These are phyloP conservation scores for Corydoras maculifer DNA, from an alignment of 2,113 vertebrate genomes.

Conservation along the genomic window DNA sequence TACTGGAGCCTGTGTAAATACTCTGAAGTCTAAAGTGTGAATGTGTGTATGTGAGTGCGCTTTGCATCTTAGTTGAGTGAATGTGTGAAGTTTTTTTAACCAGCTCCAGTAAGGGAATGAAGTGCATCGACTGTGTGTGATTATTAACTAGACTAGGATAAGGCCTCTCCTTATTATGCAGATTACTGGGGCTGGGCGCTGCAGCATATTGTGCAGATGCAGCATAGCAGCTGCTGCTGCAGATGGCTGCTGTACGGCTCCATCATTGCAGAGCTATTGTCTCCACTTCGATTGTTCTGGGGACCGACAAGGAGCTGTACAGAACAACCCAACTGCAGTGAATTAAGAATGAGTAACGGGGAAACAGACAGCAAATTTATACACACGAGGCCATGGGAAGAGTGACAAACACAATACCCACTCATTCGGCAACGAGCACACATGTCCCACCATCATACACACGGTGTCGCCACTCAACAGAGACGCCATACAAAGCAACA, in stretches of 20 bases:
- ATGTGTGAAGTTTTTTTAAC: constrained; percentile 44
- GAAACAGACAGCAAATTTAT: constrained; percentile 73
- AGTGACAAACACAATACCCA: constrained; percentile 62
- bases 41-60: not conserved
- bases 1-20: constrained; percentile 5
- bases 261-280: constrained; percentile 99
- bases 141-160: constrained; percentile 99
- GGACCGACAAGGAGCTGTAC: constrained; percentile 76
- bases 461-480: constrained; percentile 67
- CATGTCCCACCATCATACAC: constrained; percentile 36
- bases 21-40: not conserved
- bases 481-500: constrained; percentile 69
- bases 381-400: constrained; percentile 68
- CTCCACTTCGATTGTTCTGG: constrained; percentile 87
- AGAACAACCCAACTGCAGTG: constrained; percentile 82
- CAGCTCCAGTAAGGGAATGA: constrained; percentile 88
- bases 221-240: constrained; percentile 98
- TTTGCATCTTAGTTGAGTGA: not conserved
- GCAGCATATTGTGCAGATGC: constrained; percentile 99
- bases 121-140: constrained; percentile 93
- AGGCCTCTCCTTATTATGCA: constrained; percentile 99
- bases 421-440: constrained; percentile 59
- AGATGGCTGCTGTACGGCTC: constrained; percentile 99
- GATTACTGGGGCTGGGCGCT: constrained; percentile 96
- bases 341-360: constrained; percentile 73